These are phyloP conservation scores for Colletes gigas DNA, from an alignment of 1,140 invertebrate genomes.

Conservation along the genomic window DNA sequence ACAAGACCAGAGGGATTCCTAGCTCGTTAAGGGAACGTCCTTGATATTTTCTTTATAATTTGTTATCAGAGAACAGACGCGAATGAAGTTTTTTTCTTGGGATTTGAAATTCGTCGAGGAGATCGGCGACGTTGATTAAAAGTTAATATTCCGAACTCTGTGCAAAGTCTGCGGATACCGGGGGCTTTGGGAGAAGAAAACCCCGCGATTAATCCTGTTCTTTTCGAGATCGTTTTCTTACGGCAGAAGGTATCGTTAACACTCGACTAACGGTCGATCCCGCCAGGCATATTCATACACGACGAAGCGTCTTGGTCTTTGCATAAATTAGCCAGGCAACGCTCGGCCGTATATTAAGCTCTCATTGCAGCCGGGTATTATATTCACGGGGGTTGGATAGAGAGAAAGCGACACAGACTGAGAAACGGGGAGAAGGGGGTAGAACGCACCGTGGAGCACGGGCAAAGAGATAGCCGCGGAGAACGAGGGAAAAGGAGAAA, in stretches of 20 bases:
- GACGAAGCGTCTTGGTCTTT: slow-evolving; percentile 35
- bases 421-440: not conserved
- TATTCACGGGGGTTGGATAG: slow-evolving; percentile 13
- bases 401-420: not conserved
- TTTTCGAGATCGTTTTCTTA: too few relatives aligned
- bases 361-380: slow-evolving; percentile 39
- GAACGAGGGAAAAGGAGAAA: not conserved
- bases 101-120: not conserved
- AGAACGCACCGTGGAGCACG: not conserved
- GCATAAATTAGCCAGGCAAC: slow-evolving; percentile 30
- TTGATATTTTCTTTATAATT: slow-evolving; percentile 32
- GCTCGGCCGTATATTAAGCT: slow-evolving; percentile 32
- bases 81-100: not conserved
- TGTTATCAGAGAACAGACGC: not conserved
- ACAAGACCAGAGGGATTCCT: not conserved
- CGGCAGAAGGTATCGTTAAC: slow-evolving; percentile 30
- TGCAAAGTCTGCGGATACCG: too few relatives aligned
- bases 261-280: slow-evolving; percentile 26
- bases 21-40: slow-evolving; percentile 6
- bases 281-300: slow-evolving; percentile 13
- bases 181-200: not conserved
- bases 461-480: not conserved
- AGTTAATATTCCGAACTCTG: not conserved
- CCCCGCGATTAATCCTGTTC: too few relatives aligned
- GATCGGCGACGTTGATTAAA: not conserved